phyloP scores from a whole-genome alignment of 2,888 invertebrate species.

The Cantharis flavilabris region DNA sequence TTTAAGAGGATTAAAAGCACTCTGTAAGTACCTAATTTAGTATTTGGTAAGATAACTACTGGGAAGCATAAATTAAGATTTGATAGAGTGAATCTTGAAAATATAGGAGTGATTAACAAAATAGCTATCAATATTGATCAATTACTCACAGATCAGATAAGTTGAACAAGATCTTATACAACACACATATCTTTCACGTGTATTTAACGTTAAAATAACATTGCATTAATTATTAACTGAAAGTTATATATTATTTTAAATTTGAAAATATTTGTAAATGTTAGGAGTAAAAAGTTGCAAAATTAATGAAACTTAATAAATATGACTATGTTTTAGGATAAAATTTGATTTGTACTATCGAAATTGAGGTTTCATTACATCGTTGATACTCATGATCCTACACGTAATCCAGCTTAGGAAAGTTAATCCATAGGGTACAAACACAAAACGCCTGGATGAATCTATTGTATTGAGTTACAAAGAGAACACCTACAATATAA shows the following conservation, averaged over 20 bases:
- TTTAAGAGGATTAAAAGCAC: slow-evolving; percentile 16
- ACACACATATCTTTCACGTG: background rate
- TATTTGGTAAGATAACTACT: background rate
- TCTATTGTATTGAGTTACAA: slow-evolving; percentile 27
- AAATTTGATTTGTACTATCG: background rate
- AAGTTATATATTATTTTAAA: background rate
- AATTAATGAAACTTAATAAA: background rate
- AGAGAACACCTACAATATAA: slow-evolving; percentile 30
- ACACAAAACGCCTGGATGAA: slow-evolving; percentile 29
- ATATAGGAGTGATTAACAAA: background rate
- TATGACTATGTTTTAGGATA: background rate
- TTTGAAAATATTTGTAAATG: background rate
- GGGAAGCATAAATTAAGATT: background rate
- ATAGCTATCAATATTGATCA: background rate
- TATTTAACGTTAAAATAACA: background rate
- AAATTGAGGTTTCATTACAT: slow-evolving; percentile 21
- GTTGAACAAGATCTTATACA: background rate
- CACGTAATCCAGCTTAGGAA: slow-evolving; percentile 29
- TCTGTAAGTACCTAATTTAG: slow-evolving; percentile 9
- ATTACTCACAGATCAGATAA: background rate
- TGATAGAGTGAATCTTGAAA: background rate
- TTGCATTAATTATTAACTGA: background rate
- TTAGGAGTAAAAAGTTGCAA: no score
- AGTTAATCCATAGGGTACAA: slow-evolving; percentile 31
- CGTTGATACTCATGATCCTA: slow-evolving; percentile 28